Conservation (phyloP, 2,888 invertebrate genomes). For the Oscheius onirici region DNA sequence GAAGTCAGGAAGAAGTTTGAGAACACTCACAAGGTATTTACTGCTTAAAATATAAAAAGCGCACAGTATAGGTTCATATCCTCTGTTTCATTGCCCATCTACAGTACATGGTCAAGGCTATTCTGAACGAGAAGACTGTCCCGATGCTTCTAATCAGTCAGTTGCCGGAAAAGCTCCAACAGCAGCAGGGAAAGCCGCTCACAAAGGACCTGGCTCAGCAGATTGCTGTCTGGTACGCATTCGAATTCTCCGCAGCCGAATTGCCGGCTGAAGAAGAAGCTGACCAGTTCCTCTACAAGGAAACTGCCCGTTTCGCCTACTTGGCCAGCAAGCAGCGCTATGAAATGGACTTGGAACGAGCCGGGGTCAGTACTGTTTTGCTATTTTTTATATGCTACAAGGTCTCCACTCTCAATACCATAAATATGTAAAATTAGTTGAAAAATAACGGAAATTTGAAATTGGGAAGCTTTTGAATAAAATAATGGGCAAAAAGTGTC, state of each 20-base stretch:
- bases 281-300: not conserved
- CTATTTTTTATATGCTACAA: too few relatives aligned
- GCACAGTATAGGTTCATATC: slow-evolving; percentile 40
- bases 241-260: slow-evolving; percentile 31
- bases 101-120: slow-evolving; percentile 33
- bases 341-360: slow-evolving; percentile 50
- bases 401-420: too few relatives aligned
- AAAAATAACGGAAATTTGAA: too few relatives aligned
- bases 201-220: slow-evolving; percentile 37
- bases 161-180: slow-evolving; percentile 31
- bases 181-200: slow-evolving; percentile 34
- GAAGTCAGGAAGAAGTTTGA: slow-evolving; percentile 45
- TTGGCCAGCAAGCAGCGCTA: slow-evolving; percentile 40
- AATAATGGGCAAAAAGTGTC: too few relatives aligned
- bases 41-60: not conserved
- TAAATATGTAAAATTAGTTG: too few relatives aligned
- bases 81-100: slow-evolving; percentile 49
- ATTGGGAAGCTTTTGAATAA: too few relatives aligned
- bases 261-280: too few relatives aligned
- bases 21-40: slow-evolving; percentile 44
- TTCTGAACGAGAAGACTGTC: slow-evolving; percentile 45
- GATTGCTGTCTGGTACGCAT: slow-evolving; percentile 44
- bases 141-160: slow-evolving; percentile 49
- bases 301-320: slow-evolving; percentile 30
- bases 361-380: slow-evolving; percentile 41